Evolutionary conservation across 2,113 vertebrate species (phyloP).

Genomic region (Corynorhinus townsendii): DNA sequence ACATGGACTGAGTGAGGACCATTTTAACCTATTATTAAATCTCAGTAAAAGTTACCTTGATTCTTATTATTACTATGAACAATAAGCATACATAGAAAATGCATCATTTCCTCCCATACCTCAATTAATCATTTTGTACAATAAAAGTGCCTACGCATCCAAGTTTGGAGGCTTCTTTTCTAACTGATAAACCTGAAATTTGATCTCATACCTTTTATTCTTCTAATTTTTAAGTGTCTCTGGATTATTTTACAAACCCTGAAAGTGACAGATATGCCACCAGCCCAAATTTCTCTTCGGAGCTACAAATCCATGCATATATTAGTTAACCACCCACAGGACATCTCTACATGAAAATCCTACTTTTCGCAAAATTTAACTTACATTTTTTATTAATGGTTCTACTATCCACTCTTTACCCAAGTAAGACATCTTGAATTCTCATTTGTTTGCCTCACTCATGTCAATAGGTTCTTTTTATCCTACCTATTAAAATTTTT

Average conservation of each 20-base stretch:
- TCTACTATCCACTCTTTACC: neutral
- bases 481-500: neutral
- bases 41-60: neutral
- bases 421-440: neutral
- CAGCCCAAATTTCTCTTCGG: neutral
- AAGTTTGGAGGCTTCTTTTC: neutral
- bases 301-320: neutral
- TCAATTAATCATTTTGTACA: neutral
- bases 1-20: neutral
- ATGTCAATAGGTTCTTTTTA: neutral
- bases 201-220: neutral
- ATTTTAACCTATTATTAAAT: conserved; percentile 3
- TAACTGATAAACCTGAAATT: neutral
- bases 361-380: neutral
- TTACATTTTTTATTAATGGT: neutral
- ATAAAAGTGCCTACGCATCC: neutral
- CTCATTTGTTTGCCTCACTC: neutral
- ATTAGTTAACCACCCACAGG: neutral
- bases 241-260: neutral
- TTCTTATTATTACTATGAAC: neutral
- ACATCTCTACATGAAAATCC: neutral
- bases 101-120: neutral
- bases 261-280: neutral
- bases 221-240: neutral
- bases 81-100: neutral